Conservation (phyloP, 2,888 invertebrate species). For the Drosophila formosana region DNA sequence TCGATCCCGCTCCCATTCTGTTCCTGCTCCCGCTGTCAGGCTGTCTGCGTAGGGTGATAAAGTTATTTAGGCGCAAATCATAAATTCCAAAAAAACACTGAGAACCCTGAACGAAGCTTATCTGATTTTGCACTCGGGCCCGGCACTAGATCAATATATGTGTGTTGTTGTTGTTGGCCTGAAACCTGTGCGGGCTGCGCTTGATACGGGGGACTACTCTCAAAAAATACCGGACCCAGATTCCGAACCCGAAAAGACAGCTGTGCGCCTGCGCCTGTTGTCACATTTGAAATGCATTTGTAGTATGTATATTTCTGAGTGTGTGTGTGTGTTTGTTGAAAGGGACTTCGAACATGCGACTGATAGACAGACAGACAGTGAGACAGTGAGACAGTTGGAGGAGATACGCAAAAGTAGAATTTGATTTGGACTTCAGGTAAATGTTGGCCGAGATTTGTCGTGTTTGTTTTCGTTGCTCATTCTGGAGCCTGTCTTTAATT, state of each 20-base stretch:
- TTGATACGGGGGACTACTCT: slow-evolving; percentile 25
- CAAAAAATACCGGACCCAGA: slow-evolving; percentile 27
- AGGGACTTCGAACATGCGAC: slow-evolving; percentile 22
- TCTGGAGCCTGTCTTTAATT: slow-evolving; percentile 63
- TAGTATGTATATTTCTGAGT: slow-evolving; percentile 7
- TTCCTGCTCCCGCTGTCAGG: slow-evolving; percentile 23
- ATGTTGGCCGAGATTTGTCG: slow-evolving; percentile 25
- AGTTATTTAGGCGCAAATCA: slow-evolving; percentile 83
- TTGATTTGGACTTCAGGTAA: slow-evolving; percentile 56
- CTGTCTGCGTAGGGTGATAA: slow-evolving; percentile 70
- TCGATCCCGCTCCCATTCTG: neutral
- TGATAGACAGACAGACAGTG: slow-evolving; percentile 13
- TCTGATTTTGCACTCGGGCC: slow-evolving; percentile 79
- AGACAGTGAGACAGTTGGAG: slow-evolving; percentile 43
- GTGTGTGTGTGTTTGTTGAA: slow-evolving; percentile 18
- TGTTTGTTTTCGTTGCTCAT: slow-evolving; percentile 21
- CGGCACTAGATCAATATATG: slow-evolving; percentile 75
- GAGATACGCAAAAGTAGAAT: slow-evolving; percentile 40
- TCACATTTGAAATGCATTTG: slow-evolving; percentile 54
- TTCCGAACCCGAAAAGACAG: slow-evolving; percentile 50
- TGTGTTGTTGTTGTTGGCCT: slow-evolving; percentile 13
- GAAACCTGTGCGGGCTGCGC: slow-evolving; percentile 57
- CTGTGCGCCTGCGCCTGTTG: slow-evolving; percentile 76
- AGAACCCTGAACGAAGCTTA: slow-evolving; percentile 64
- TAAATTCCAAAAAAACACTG: slow-evolving; percentile 73